Conservation (phyloP, 2,113 vertebrate genomes). For the Hippocampus mohnikei region DNA sequence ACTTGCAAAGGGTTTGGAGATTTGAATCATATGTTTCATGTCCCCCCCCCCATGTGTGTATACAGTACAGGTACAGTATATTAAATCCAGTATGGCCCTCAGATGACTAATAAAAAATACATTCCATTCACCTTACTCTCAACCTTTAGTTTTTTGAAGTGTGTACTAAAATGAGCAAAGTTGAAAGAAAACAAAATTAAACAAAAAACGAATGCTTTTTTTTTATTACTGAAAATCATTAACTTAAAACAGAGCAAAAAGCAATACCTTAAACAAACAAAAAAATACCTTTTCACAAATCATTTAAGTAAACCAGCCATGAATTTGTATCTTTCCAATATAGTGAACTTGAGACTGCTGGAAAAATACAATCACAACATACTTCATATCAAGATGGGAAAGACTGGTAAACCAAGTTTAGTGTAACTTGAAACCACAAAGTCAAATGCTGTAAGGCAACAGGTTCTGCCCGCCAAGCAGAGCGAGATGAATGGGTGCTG, state of each 20-base stretch:
- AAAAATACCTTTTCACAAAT: background rate
- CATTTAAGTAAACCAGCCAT: constrained; percentile 37
- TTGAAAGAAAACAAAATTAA: constrained; percentile 42
- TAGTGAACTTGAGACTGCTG: constrained; percentile 36
- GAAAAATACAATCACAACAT: constrained; percentile 16
- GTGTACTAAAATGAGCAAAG: background rate
- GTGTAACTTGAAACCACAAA: constrained; percentile 45
- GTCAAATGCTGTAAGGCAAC: constrained; percentile 75
- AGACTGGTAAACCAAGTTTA: constrained; percentile 68
- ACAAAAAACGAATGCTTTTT: constrained; percentile 62
- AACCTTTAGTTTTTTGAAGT: background rate
- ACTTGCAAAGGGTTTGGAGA: no score
- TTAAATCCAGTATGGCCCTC: no score
- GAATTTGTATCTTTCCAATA: background rate
- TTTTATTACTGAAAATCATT: constrained; percentile 70
- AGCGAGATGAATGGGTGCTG: constrained; percentile 27
- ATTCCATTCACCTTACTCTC: background rate
- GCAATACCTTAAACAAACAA: background rate
- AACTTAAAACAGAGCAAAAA: constrained; percentile 69
- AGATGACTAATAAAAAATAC: background rate
- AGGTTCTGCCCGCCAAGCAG: constrained; percentile 43
- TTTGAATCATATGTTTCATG: no score
- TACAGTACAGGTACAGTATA: no score
- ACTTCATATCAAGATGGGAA: constrained; percentile 69
- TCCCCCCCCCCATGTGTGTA: no score